These are phyloP conservation scores for Mus minutoides DNA, from an alignment of 2,797 vertebrate genomes.

Conservation along the genomic window DNA sequence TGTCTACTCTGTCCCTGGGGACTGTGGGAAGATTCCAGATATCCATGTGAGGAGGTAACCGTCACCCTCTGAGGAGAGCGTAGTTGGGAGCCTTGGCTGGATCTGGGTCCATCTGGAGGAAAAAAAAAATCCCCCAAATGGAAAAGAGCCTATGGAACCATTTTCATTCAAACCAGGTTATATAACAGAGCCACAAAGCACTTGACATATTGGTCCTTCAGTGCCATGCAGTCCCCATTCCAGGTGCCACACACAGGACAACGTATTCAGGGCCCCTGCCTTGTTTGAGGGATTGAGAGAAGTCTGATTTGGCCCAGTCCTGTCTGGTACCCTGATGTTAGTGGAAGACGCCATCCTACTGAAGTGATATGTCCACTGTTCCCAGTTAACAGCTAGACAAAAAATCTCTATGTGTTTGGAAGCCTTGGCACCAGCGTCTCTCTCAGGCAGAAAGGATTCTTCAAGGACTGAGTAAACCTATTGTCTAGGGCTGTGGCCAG, in stretches of 20 bases:
- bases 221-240: not conserved
- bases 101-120: not conserved
- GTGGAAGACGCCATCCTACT: not conserved
- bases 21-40: not conserved
- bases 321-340: not conserved
- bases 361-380: not conserved
- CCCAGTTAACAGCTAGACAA: not conserved
- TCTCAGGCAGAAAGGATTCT: not conserved
- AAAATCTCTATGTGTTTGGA: not conserved
- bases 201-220: not conserved
- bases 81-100: not conserved
- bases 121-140: not conserved
- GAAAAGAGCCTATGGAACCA: not conserved
- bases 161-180: not conserved
- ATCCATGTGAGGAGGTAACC: rapidly evolving
- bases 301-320: not conserved
- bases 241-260: too few species aligned
- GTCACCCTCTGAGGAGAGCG: not conserved
- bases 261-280: not conserved
- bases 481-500: not conserved
- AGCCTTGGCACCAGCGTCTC: not conserved
- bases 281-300: not conserved
- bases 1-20: not conserved
- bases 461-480: not conserved
- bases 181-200: not conserved